Conservation (phyloP, 2,113 vertebrate species). For the Sitta europaea region DNA sequence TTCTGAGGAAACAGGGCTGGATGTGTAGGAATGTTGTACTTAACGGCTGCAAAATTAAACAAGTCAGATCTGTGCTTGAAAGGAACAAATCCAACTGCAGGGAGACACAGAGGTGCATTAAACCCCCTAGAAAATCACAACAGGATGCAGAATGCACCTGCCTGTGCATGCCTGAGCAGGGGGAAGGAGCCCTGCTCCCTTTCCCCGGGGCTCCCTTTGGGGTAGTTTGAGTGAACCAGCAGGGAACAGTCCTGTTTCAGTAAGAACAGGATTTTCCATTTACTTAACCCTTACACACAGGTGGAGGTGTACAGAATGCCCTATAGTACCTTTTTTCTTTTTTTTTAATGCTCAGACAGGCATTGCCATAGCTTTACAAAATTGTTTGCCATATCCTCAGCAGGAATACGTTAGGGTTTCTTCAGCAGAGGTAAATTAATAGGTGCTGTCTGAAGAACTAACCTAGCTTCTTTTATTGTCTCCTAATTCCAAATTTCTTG, state of each 20-base stretch:
- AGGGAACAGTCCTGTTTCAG: neutral
- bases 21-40: neutral
- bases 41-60: neutral
- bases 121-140: neutral
- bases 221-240: constrained; percentile 11
- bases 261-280: constrained; percentile 46
- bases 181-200: neutral
- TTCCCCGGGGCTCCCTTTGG: neutral
- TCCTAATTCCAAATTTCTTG: constrained; percentile 45
- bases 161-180: neutral
- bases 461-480: neutral
- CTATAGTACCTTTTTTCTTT: neutral
- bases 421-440: neutral
- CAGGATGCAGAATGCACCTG: constrained; percentile 46
- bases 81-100: neutral
- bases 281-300: neutral
- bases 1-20: neutral
- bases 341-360: neutral
- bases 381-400: constrained; percentile 11
- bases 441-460: neutral
- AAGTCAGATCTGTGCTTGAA: constrained; percentile 17
- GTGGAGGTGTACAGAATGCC: neutral
- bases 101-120: constrained; percentile 29
- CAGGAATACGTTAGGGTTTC: neutral
- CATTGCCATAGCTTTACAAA: neutral